Conservation (phyloP, 2,797 vertebrate species). For the Sciaenops ocellatus region DNA sequence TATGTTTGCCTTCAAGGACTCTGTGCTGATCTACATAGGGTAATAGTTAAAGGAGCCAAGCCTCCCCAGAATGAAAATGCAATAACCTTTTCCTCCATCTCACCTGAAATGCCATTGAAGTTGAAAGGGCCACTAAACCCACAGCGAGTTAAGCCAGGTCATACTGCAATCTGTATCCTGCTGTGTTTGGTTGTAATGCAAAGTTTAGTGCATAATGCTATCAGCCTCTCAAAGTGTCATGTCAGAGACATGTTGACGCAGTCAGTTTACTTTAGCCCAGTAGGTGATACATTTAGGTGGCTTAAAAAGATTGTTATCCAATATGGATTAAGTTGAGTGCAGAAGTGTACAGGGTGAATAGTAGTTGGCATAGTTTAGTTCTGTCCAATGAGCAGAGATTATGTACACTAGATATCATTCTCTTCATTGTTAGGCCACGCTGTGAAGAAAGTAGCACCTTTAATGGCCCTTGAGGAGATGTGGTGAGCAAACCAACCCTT, state of each 20-base stretch:
- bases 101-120: slow-evolving; percentile 1
- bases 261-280: slow-evolving; percentile 19
- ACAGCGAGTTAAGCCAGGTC: not conserved
- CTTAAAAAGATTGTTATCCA: slow-evolving; percentile 49
- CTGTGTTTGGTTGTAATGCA: slow-evolving; percentile 5
- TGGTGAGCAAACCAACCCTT: slow-evolving; percentile 53
- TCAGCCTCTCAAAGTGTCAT: slow-evolving; percentile 30
- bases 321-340: slow-evolving; percentile 45
- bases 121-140: not conserved
- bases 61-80: not conserved
- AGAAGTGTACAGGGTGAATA: slow-evolving; percentile 44
- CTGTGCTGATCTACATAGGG: slow-evolving; percentile 2
- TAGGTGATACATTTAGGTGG: slow-evolving; percentile 30
- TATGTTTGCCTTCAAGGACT: slow-evolving; percentile 14
- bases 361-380: slow-evolving; percentile 16
- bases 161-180: not conserved
- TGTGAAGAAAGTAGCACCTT: slow-evolving; percentile 46
- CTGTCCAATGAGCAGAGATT: slow-evolving; percentile 55
- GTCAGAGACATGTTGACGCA: slow-evolving; percentile 13
- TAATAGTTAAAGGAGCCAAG: slow-evolving; percentile 27
- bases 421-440: slow-evolving; percentile 37
- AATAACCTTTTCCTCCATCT: slow-evolving; percentile 1
- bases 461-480: slow-evolving; percentile 54
- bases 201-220: slow-evolving; percentile 20
- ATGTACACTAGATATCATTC: slow-evolving; percentile 58